Base-by-base conservation (phyloP, 2,797 vertebrate genomes). In the Eptatretus atami region DNA sequence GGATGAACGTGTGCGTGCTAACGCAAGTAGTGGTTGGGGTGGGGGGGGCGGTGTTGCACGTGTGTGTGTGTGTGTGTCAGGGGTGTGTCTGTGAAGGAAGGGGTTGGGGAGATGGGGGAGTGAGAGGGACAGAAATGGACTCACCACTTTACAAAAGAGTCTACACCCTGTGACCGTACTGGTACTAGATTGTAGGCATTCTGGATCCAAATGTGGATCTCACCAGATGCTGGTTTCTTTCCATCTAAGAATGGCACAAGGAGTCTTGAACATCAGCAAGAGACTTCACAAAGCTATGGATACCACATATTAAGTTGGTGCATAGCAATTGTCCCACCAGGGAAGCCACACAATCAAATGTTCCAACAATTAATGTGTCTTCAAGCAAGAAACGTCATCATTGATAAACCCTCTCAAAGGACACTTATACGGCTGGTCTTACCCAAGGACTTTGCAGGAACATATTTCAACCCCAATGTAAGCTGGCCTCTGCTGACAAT, bases 191-290 rank as follows among this genome's bases (percentile, higher is more conserved):
- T 77, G 64, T 80, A 80, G 15, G 85, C 83, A 19, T 86, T 81
- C 69, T 83, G 83, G 64, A 94, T 76, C 88, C 88, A 95, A 72
- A 96, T 83, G 73, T 96, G 83, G 66, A 95, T 75, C 72, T 96
- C 90, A 9, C 88, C 87, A 1, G 82, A 85, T 53, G 76, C 74
- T 10, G 85, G 86, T 65, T 77, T 70, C 53, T 82, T 83, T 1
- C 64, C 68, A 4, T 78, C 90, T 96, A 71, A 44, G 31, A 44
- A 44, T 44, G 31, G 6, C 31, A 44, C 31, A 44, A 19, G 19
- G 31, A 44, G 31, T 44, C 31, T 44, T 44, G 6, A 44, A 44
- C 31, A 44, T 44, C 31, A 44, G 31, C 2, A 8, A 44, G 31
- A 5, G 31, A 44, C 31, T 44, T 44, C 31, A 44, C 31, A 44